Evolutionary conservation across 1,140 invertebrate species (phyloP).

Genomic region (Aphelenchoides fujianensis): DNA sequence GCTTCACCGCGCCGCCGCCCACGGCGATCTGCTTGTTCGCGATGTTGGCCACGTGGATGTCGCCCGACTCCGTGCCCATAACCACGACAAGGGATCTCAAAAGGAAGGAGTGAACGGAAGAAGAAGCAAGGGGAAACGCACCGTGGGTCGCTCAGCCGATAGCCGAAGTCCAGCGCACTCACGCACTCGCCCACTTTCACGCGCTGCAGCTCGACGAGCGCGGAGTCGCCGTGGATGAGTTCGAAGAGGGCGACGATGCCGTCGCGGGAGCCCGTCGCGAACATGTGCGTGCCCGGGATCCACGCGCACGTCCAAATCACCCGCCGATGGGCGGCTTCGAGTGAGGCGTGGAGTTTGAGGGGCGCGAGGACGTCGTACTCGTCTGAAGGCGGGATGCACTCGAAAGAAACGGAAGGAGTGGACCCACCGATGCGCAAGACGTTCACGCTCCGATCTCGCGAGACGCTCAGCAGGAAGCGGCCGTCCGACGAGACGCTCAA

Average conservation of each 20-base stretch:
- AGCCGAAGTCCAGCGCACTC: conserved; percentile 6
- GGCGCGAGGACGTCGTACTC: neutral
- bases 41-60: neutral
- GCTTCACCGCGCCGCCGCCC: neutral
- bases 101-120: neutral
- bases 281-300: conserved; percentile 10
- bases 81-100: neutral
- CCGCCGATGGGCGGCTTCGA: conserved; percentile 4
- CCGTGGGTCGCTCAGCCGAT: neutral
- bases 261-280: conserved; percentile 8
- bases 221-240: neutral
- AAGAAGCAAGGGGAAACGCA: no score
- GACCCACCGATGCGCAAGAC: conserved; percentile 6
- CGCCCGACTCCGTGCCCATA: neutral
- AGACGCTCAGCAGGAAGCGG: conserved; percentile 14
- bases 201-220: neutral
- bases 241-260: conserved; percentile 5
- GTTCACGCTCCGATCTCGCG: conserved; percentile 8
- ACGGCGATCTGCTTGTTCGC: conserved; percentile 1
- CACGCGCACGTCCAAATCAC: conserved; percentile 17
- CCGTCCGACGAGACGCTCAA: neutral
- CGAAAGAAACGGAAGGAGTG: neutral
- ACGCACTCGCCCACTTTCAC: conserved; percentile 18
- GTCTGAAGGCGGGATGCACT: conserved; percentile 18
- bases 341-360: neutral